Base-by-base conservation (phyloP, 1,140 invertebrate genomes). In the Aphis craccivora region DNA sequence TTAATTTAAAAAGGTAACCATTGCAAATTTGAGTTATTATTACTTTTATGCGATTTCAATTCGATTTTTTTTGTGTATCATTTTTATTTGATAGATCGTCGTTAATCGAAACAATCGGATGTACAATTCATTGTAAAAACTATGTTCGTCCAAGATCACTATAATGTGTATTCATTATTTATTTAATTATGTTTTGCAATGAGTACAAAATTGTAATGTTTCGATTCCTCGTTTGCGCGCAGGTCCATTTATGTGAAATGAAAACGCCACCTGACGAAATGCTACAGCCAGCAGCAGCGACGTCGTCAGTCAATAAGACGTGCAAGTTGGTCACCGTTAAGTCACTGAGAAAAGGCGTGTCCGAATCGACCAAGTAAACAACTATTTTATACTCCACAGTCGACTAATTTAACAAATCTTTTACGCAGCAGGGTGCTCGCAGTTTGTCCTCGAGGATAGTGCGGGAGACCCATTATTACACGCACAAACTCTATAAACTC, bases 241-340 rank as follows among this genome's bases (percentile, higher is more conserved):
- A 96, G 96, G 96, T 97, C 94, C 97, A 97, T 95, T 95, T 98
- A 93, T 98, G 97, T 95, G 97, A 97, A 95, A 96, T 97, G 94
- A 95, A 96, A 94, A 96, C 96, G 93, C 96, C 96, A 94, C 95
- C 96, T 0, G 96, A 96, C 53, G 91, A 93, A 37, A 25, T 53
- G 0, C 76, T 93, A 23, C 91, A 93, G 23, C 45, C 48, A 30
- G 3, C 48, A 20, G 48, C 67, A 20, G 48, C 67, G n/a, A 53
- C 45, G 37, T 30, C 91, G 45, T 95, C 96, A 92, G 95, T 95
- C 35, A 94, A 76, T n/a, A 76, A 94, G 94, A 96, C 95, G 91
- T 95, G 95, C 93, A 96, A 97, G 93, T 95, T 97, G n/a, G 97
- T 98, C 55, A 96, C 97, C 40, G 97, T 98, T 51, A 97, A 98